Evolutionary conservation across 1,140 invertebrate species (phyloP), one percentile per base, ranked within the genome.

Genomic region (Amphibalanus amphitrite): DNA sequence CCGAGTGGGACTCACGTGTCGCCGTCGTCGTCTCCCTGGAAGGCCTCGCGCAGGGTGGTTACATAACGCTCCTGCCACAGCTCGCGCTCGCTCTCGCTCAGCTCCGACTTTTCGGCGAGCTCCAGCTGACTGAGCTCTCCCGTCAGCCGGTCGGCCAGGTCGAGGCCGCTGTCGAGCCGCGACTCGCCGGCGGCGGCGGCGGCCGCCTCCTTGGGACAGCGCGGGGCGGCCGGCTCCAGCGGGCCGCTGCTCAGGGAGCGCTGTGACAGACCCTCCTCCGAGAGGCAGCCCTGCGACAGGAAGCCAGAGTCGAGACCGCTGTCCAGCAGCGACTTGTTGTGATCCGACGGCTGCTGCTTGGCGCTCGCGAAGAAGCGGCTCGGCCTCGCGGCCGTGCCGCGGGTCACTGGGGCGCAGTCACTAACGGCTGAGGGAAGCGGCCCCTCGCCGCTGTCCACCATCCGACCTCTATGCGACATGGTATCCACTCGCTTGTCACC

Each of bases 1-100:
- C 95, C 91, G 33, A 74, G 72, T 68, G 25, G 30, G 69, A 87
- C 86, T 87, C 82, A 88, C 86, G 87, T 89, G 77, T 89, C 87
- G 67, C 88, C 88, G 74, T 88, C 86, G 71, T 87, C 84, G 76
- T 88, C 86, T 75, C 86, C 85, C 72, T 82, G 78, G 76, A 84
- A 87, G 72, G 85, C 86, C 74, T 83, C 78, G 79, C 85, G 79
- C 82, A 76, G 70, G 47, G 75, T 70, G 4, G 71, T 69, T 8
- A 74, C 69, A 38, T 76, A 59, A 1, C 47, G 47, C 47, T 13
- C 47, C 47, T 20, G 6, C 47, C 47, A 59, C 73, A 23, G 68
- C 73, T 28, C 72, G 69, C 38, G 72, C 73, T 17, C 74, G 71
- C 0, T 67, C 72, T 8, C 73, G 67, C 17, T 72, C 70, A 10